Base-by-base conservation (phyloP, 2,113 vertebrate species). In the Aepyceros melampus region DNA sequence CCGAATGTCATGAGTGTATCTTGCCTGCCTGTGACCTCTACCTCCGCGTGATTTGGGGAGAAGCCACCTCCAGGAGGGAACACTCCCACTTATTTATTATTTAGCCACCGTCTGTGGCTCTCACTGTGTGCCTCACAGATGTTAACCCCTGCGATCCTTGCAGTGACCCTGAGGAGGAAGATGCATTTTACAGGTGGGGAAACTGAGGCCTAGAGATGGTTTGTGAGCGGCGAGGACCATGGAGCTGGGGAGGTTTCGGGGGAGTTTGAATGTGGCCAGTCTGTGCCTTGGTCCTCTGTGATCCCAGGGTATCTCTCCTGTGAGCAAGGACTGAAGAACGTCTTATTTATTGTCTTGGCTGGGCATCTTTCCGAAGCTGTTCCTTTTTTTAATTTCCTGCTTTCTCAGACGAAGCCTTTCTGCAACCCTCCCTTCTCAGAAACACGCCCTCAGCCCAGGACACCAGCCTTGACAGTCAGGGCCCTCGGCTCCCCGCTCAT, bases 381-480 rank as follows among this genome's bases (percentile, higher is more conserved):
- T 40, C 82, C 76, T 60, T 51, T 87, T 74, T 89, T 85, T 64
- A n/a, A 92, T 87, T 64, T 88, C 97, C 91, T 88, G 94, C 74
- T 58, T 76, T 81, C 93, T 76, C 89, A 23, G 15, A 76, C n/a
- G 87, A 89, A 56, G 92, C 45, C 11, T 45, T 9, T 76, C 81
- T n/a, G 71, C 71, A 27, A n/a, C 40, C 49, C 0, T 0, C 7
- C 64, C 53, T 6, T 16, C 93, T 47, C 79, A 45, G 92, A 49
- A 62, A 4, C 10, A n/a, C 62, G 21, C 88, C 85, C 94, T 79
- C 16, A 7, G 92, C 56, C 62, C 86, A 36, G 94, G 90, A 31
- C 53, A 27, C 81, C 15, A n/a, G 85, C 82, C 64, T 36, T 43
- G 87, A 60, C 33, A 13, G 40, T 49, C 55, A 13, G 58, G 23